Evolutionary conservation across 2,888 invertebrate species (phyloP).

Genomic region (Polyommatus icarus): DNA sequence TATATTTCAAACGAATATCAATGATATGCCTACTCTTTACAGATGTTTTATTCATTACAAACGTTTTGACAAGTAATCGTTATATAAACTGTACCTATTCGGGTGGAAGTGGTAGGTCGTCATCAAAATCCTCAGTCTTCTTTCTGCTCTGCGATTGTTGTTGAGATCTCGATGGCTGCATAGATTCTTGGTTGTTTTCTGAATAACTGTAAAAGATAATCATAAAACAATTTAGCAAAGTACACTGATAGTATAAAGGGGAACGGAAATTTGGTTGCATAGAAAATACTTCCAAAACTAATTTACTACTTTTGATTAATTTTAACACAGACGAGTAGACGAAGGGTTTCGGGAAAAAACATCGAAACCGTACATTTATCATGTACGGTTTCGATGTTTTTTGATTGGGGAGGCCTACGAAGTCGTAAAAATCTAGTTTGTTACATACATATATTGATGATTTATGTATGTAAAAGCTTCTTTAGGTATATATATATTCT

Average conservation of each 20-base stretch:
- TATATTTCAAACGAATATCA: slow-evolving; percentile 1
- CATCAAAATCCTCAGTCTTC: slow-evolving; percentile 65
- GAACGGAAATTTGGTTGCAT: too few species aligned
- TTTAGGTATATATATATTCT: too few species aligned
- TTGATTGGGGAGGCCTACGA: neutral
- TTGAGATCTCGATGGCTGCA: slow-evolving; percentile 54
- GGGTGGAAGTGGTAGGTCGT: slow-evolving; percentile 72
- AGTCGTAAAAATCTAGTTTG: neutral
- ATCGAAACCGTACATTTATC: too few species aligned
- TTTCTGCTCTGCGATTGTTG: slow-evolving; percentile 53
- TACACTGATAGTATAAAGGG: neutral
- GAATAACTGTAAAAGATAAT: slow-evolving; percentile 39
- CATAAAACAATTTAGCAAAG: neutral
- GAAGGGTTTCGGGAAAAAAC: too few species aligned
- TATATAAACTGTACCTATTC: slow-evolving; percentile 49
- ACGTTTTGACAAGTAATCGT: slow-evolving; percentile 3
- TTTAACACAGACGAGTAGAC: too few species aligned
- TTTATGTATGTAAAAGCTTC: too few species aligned
- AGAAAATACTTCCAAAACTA: too few species aligned
- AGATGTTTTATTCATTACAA: slow-evolving; percentile 21
- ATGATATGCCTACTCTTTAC: neutral
- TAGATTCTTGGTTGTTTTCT: slow-evolving; percentile 42
- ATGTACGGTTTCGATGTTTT: too few species aligned
- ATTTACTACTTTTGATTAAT: too few species aligned
- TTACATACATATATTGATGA: neutral